Evolutionary conservation across 2,113 vertebrate genomes (phyloP), one percentile per base, ranked within the genome.

Genomic region (Ochotona curzoniae): DNA sequence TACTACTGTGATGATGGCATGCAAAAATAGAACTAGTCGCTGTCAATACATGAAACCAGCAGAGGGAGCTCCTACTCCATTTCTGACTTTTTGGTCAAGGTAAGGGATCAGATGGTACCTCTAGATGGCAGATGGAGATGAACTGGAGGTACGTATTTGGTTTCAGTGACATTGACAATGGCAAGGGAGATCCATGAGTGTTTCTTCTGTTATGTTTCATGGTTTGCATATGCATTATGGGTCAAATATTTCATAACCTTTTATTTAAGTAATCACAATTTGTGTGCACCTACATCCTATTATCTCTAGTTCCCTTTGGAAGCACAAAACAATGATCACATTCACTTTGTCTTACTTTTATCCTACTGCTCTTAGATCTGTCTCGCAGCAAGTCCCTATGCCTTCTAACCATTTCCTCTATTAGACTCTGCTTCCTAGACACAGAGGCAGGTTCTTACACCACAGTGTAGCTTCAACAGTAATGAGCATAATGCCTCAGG

Each of bases 41-140:
- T 76, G 5, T 91, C 10, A 82, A 74, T 13, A 60, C 2, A 73
- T n/a, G n/a, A 61, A 69, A 71, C 88, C 97, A 96, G 90, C 75
- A 96, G 93, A 93, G 94, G 93, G 88, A 92, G 96, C 67, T 28
- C 81, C 47, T 54, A 71, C 90, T 26, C 61, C 89, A 92, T 70
- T 90, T 83, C 76, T 87, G 94, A 30, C 44, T 85, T 76, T 8
- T 87, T 26, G 69, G 6, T 11, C 60, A 88, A 84, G 10, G 32
- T 80, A 83, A 85, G 38, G 9, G 35, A 67, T 51, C 47, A 75
- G 60, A 38, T 73, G 75, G 12, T 13, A 57, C 2, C n/a, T 57
- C 32, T 38, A 57, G 79, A 70, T 1, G 21, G 79, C 44, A 83
- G 74, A 38, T 30, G 70, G 38, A 82, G 35, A 15, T 10, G 13